phyloP scores from a whole-genome alignment of 37 sponge, comb jelly and placozoan genomes.

The Axinella damicornis region DNA sequence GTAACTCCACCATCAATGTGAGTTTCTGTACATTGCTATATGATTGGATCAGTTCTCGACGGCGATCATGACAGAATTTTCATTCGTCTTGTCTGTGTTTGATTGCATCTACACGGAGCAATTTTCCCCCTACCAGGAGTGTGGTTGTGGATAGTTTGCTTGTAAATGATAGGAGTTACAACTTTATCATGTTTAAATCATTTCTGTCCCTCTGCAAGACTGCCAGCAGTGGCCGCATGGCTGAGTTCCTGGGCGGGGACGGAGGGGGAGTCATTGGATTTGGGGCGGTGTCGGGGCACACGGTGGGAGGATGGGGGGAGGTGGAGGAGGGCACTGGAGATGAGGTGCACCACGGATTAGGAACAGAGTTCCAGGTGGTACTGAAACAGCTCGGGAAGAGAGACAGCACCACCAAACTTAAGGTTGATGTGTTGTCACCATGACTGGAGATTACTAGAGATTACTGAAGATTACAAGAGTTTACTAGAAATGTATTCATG shows the following conservation, averaged over 20 bases:
- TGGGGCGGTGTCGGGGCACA: constrained; percentile 42
- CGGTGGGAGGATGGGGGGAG: not conserved
- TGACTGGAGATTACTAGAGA: no score
- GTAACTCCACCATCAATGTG: no score
- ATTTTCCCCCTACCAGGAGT: no score
- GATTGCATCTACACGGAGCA: not conserved
- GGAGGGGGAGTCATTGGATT: constrained; percentile 69
- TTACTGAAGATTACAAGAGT: no score
- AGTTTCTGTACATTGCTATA: no score
- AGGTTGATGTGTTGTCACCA: no score
- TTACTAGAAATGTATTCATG: no score
- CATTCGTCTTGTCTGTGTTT: no score
- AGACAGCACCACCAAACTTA: constrained; percentile 73
- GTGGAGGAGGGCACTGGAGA: not conserved
- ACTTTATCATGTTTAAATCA: no score
- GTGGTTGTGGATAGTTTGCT: not conserved
- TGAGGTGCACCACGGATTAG: not conserved
- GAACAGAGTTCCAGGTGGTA: constrained; percentile 50
- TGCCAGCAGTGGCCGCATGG: constrained; percentile 74
- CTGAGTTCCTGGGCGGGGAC: constrained; percentile 46
- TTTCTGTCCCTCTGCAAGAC: constrained; percentile 8
- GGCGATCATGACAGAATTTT: no score
- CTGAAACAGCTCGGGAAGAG: constrained; percentile 76
- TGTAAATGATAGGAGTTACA: no score
- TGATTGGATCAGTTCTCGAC: no score